Evolutionary conservation across 2,797 vertebrate genomes (phyloP).

Genomic region (Allobates femoralis): DNA sequence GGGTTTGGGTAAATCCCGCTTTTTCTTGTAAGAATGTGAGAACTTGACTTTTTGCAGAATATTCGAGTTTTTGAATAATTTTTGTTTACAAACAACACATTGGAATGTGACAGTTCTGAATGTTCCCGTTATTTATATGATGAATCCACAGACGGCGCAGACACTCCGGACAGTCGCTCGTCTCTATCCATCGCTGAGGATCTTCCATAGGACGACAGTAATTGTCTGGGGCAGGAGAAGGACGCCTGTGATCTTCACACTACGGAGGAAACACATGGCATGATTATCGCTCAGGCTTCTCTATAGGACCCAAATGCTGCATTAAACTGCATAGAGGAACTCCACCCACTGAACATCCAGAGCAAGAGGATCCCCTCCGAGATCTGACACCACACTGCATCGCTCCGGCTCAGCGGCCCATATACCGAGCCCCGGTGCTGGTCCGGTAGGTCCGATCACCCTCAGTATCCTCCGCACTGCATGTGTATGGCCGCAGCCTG

Average conservation of each 20-base stretch:
- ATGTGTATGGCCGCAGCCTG: not conserved
- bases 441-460: slow-evolving; percentile 38
- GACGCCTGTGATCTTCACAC: not conserved
- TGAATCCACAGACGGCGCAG: too few species aligned
- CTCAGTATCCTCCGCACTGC: not conserved
- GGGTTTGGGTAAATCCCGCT: too few species aligned
- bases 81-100: too few species aligned
- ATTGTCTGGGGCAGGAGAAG: not conserved
- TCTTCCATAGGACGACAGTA: not conserved
- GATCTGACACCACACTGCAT: slow-evolving; percentile 47
- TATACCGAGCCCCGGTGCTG: not conserved
- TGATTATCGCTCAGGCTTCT: not conserved
- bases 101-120: too few species aligned
- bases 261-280: not conserved
- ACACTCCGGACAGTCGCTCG: not conserved
- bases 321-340: slow-evolving; percentile 55
- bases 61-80: not conserved
- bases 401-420: slow-evolving; percentile 26
- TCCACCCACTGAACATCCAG: slow-evolving; percentile 49
- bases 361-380: slow-evolving; percentile 32
- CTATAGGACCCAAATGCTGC: slow-evolving; percentile 46
- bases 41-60: not conserved
- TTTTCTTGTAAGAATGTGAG: too few species aligned
- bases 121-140: too few species aligned
- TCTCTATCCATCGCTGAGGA: too few species aligned